Evolutionary conservation across 2,888 invertebrate genomes (phyloP).

Genomic region (Yponomeuta cagnagella): DNA sequence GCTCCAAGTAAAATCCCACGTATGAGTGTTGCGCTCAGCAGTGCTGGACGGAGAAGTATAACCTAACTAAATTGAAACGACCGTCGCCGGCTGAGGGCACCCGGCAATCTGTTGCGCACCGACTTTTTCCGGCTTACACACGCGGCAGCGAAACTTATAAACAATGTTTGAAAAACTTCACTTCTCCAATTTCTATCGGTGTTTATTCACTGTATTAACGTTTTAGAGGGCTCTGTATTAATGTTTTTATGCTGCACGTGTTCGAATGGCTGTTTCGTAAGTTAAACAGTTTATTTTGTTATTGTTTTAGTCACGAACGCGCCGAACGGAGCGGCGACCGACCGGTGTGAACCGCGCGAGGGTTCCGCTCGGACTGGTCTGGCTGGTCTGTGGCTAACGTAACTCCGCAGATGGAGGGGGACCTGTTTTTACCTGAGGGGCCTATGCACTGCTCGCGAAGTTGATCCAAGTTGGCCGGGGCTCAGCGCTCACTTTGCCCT

Average conservation of each 20-base stretch:
- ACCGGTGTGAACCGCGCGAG: slow-evolving; percentile 18
- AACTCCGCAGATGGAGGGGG: not conserved
- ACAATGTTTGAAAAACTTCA: slow-evolving; percentile 46
- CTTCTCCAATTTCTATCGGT: slow-evolving; percentile 22
- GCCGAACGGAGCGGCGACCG: not conserved
- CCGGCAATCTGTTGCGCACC: slow-evolving; percentile 48
- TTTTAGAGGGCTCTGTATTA: not conserved
- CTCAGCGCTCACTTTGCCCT: too few species aligned
- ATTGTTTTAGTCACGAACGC: slow-evolving; percentile 57
- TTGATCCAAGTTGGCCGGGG: too few species aligned
- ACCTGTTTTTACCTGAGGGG: slow-evolving; percentile 10
- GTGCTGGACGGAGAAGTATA: slow-evolving; percentile 50
- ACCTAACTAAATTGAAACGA: slow-evolving; percentile 54
- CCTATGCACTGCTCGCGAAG: too few species aligned
- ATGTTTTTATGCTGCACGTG: slow-evolving; percentile 36
- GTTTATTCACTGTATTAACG: slow-evolving; percentile 13
- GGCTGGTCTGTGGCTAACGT: slow-evolving; percentile 10
- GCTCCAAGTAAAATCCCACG: slow-evolving; percentile 38
- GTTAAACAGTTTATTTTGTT: slow-evolving; percentile 52
- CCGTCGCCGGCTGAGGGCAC: slow-evolving; percentile 38
- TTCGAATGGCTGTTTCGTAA: slow-evolving; percentile 44
- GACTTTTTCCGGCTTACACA: slow-evolving; percentile 49
- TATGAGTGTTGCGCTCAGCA: slow-evolving; percentile 39
- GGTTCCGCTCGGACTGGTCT: slow-evolving; percentile 15
- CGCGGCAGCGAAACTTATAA: slow-evolving; percentile 41